Conservation (phyloP, 2,113 vertebrate genomes). For the Rhea americana region DNA sequence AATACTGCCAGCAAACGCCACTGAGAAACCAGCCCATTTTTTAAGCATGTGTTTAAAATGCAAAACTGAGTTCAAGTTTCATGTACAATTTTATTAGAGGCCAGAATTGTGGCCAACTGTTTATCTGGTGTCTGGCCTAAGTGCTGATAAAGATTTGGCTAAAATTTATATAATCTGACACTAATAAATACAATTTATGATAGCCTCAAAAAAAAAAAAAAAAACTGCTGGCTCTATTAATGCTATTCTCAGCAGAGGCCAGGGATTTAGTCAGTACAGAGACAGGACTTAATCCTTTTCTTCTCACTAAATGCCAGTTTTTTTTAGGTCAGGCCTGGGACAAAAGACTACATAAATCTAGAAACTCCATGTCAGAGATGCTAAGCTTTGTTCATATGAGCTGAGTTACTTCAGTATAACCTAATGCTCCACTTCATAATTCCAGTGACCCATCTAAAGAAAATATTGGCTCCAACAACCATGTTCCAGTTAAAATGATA, state of each 20-base stretch:
- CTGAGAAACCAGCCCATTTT: neutral
- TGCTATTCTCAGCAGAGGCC: neutral
- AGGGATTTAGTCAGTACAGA: neutral
- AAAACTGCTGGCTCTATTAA: neutral
- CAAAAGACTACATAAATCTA: neutral
- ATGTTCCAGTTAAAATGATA: neutral
- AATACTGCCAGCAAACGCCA: accelerated
- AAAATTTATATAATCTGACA: conserved; percentile 28
- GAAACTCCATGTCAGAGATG: neutral
- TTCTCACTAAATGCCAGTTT: conserved; percentile 9
- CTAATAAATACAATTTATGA: conserved; percentile 46
- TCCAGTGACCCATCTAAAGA: neutral
- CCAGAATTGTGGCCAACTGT: conserved; percentile 13
- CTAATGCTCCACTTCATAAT: neutral
- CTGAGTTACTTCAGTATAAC: neutral
- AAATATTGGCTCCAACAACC: neutral
- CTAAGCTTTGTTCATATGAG: neutral
- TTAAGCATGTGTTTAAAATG: neutral
- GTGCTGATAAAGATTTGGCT: conserved; percentile 62
- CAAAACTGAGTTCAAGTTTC: conserved; percentile 2
- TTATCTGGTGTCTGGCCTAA: conserved; percentile 54
- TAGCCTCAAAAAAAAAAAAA: conserved; percentile 4
- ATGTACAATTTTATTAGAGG: neutral
- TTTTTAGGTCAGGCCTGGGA: conserved; percentile 1
- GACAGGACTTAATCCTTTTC: neutral